Base-by-base conservation (phyloP, 2,888 invertebrate species). In the Arrhopalites spinosus region DNA sequence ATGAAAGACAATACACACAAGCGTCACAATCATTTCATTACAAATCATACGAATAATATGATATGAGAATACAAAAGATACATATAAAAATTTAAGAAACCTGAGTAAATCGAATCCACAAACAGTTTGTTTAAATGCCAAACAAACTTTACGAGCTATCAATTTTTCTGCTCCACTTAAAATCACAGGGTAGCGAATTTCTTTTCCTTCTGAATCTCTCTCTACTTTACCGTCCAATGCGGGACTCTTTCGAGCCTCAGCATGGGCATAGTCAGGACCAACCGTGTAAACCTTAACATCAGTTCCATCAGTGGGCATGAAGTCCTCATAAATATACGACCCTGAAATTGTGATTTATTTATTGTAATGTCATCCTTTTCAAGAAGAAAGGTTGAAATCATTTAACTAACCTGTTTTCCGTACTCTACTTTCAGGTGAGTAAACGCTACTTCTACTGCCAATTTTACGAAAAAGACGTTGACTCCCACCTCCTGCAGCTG, bases 211-310 rank as follows among this genome's bases (percentile, higher is more conserved):
- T 8, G 95, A 93, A 85, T 99, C 99, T 63, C 99, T 88, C 85
- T 99, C 98, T 59, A 99, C 98, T 87, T 98, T 98, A 0, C 98
- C 98, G 86, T 98, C 98, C 17, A 98, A 88, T 0, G 98, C 99
- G 0, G 99, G 99, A 75, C 98, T 98, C 86, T 99, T 99, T 74
- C 99, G 88, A 0, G 99, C 99, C 86, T 99, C 99, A 0, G 99
- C 99, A 87, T 99, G 99, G 2, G 98, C 99, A 86, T 99, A 99
- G 87, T 98, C 98, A 0, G 98, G 98, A 0, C 99, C 99, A 36
- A 99, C 98, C 0, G 99, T 99, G 86, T 99, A 99, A 30, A 99
- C 90, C 86, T 91, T 91, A 1, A 91, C 90, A 86, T 91, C 91
- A 5, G 90, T 90, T 5, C 99, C 99, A 89, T 99, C 99, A 50